Percentiles rank a stretch among this genome's conserved stretches.
Evolutionary conservation across 2,113 vertebrate genomes (phyloP).

Genomic region (Trichechus manatus): DNA sequence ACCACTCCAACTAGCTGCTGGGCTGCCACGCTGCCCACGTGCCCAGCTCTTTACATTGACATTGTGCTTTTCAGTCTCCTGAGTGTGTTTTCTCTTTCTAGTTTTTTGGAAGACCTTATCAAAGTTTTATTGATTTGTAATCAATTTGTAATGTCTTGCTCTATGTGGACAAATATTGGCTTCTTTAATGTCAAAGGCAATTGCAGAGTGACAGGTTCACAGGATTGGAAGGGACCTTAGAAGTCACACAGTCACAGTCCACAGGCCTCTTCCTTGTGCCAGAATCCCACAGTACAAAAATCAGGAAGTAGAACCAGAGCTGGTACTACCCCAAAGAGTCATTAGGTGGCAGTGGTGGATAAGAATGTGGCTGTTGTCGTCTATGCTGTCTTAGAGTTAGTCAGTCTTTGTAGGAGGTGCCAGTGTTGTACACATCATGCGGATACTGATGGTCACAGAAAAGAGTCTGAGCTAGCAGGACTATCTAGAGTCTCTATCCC

Average conservation of each 20-base stretch:
- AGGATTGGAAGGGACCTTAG: background rate
- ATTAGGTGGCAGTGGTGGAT: constrained; percentile 47
- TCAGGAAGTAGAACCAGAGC: background rate
- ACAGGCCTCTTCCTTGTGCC: background rate
- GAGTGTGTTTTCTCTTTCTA: constrained; percentile 13
- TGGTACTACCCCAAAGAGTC: background rate
- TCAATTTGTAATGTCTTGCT: constrained; percentile 15
- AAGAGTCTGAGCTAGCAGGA: background rate
- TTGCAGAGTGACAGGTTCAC: background rate
- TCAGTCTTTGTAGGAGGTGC: background rate
- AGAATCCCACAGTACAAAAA: background rate
- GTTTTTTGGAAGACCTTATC: constrained; percentile 14
- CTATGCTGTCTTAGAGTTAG: fast-evolving
- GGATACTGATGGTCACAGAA: background rate
- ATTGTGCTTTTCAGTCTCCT: background rate
- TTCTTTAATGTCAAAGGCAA: background rate
- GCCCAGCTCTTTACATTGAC: background rate
- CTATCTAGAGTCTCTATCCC: background rate
- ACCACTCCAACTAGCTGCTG: background rate
- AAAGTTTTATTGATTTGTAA: constrained; percentile 45
- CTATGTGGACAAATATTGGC: background rate
- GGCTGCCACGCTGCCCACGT: background rate
- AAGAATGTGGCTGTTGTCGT: background rate
- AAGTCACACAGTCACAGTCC: background rate
- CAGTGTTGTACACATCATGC: background rate